phyloP scores from a whole-genome alignment of 2,888 invertebrate species.

The Colostygia pectinataria region DNA sequence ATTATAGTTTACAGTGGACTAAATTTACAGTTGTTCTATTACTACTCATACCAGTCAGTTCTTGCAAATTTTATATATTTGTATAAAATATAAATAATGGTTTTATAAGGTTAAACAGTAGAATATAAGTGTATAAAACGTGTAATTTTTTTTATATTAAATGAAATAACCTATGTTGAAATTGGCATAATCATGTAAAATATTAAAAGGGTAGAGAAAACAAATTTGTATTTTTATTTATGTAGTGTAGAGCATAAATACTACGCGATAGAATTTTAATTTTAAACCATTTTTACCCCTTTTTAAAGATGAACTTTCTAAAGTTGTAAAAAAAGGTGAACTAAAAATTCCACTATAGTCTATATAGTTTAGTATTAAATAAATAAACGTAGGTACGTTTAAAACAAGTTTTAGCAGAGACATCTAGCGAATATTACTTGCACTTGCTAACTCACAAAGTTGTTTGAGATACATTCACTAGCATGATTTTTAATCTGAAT shows the following conservation, averaged over 20 bases:
- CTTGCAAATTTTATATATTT: conserved; percentile 49
- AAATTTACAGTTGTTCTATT: conserved; percentile 36
- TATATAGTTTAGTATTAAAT: no score
- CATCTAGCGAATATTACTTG: conserved; percentile 23
- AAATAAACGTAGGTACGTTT: no score
- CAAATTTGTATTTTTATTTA: conserved; percentile 4
- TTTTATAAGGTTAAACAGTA: conserved; percentile 34
- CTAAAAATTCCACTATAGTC: no score
- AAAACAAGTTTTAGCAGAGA: background rate
- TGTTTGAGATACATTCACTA: no score
- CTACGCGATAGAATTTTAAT: no score
- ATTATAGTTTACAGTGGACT: conserved; percentile 58
- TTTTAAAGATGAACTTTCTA: no score
- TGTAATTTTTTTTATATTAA: conserved; percentile 23
- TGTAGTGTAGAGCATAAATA: no score
- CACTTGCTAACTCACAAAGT: conserved; percentile 17
- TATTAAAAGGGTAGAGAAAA: conserved; percentile 41
- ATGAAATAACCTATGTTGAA: conserved; percentile 33
- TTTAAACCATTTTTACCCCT: no score
- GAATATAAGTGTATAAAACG: conserved; percentile 40
- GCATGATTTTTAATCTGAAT: no score
- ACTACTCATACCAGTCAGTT: conserved; percentile 23
- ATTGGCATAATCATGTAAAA: conserved; percentile 38
- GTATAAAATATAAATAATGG: conserved; percentile 42
- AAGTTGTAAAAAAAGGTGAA: no score